Evolutionary conservation across 2,113 vertebrate species (phyloP).

Genomic region (Eublepharis macularius): DNA sequence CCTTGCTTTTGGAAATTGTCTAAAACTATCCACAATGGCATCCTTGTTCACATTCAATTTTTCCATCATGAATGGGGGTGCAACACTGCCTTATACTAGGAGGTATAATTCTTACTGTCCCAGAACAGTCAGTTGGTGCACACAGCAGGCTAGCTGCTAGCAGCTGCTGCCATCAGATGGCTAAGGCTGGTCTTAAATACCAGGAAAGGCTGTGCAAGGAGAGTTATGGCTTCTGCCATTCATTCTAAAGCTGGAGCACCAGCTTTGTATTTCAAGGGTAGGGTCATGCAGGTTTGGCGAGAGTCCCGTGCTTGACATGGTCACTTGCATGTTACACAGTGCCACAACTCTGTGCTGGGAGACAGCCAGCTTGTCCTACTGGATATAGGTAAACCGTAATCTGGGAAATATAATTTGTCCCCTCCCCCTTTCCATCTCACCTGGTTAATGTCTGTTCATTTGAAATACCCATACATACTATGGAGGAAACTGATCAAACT

Average conservation of each 20-base stretch:
- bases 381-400: no score
- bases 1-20: no score
- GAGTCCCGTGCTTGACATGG: no score
- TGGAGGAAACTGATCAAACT: no score
- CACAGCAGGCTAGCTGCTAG: not conserved
- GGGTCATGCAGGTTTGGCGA: no score
- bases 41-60: not conserved
- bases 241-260: not conserved
- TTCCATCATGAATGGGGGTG: not conserved
- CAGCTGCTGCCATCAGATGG: not conserved
- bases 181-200: not conserved
- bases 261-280: not conserved
- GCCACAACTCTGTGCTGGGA: no score
- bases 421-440: no score
- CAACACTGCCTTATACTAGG: not conserved
- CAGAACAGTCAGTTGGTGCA: not conserved
- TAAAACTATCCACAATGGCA: not conserved
- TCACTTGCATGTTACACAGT: no score
- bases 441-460: no score
- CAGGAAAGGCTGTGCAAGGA: not conserved
- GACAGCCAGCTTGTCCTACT: no score
- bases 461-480: no score
- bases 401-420: no score
- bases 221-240: not conserved
- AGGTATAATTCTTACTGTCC: not conserved